Evolutionary conservation across 2,113 vertebrate genomes (phyloP).

Genomic region (Erythrolamprus reginae): DNA sequence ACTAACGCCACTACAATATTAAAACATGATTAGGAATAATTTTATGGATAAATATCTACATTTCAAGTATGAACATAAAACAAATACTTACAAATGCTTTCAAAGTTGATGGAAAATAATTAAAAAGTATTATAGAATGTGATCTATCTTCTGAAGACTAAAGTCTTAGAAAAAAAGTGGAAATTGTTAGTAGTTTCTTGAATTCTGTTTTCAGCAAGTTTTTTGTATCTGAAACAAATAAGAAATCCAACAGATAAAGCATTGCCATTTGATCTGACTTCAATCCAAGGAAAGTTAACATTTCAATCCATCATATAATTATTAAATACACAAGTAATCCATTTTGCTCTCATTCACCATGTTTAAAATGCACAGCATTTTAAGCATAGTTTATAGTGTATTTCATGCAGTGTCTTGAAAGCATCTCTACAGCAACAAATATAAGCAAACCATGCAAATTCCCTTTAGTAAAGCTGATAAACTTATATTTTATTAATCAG

Average conservation of each 20-base stretch:
- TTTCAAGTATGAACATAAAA: not conserved
- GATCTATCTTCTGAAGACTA: not conserved
- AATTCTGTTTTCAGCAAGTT: not conserved
- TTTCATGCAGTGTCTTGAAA: not conserved
- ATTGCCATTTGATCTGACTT: not conserved
- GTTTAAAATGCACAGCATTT: not conserved
- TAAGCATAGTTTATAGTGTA: not conserved
- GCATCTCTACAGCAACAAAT: not conserved
- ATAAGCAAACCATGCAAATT: not conserved
- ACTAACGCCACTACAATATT: not conserved
- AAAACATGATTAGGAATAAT: not conserved
- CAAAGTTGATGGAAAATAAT: not conserved
- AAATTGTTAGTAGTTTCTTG: not conserved
- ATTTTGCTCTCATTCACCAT: not conserved
- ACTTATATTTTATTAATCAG: not conserved
- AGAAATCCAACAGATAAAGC: not conserved
- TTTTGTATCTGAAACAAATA: not conserved
- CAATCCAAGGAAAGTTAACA: not conserved
- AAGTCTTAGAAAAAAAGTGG: not conserved
- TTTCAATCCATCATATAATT: not conserved
- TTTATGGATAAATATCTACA: not conserved
- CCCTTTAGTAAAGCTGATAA: not conserved
- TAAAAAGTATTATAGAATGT: not conserved
- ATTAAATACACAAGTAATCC: not conserved
- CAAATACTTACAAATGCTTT: not conserved